Base-by-base conservation (phyloP, 2,888 invertebrate species). In the Rapana venosa region DNA sequence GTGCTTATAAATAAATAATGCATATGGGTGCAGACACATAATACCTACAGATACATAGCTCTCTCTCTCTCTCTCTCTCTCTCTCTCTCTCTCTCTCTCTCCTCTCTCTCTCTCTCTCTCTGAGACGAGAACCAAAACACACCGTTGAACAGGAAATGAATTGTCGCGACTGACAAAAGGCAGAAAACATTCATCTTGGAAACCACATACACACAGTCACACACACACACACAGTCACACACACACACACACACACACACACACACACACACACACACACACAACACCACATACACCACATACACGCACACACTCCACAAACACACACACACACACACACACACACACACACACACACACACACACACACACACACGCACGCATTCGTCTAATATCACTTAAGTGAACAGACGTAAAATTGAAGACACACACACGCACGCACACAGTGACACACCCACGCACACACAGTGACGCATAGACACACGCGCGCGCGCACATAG, bases 161-260 rank as follows among this genome's bases (percentile, higher is more conserved):
- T n/a, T 11, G n/a, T n/a, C 22, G 32, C 35, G 15, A 32, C 35
- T 26, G 15, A 1, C n/a, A n/a, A 32, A 32, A 35, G 20, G 22
- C 79, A 32, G 1, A 32, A 0, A 32, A 35, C 15, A 35, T 22
- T 11, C 35, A 35, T 22, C 13, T n/a, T 8, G 4, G n/a, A 22
- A 74, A 26, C 11, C 11, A n/a, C 70, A 70, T 26, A 70, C 70
- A 35, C 79, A 35, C 79, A 35, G 32, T 17, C 79, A 35, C 32
- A 70, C 79, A 79, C 79, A 79, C 79, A 79, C 79, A 79, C 79
- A 79, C 79, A 79, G 32, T 32, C 79, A 79, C 79, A 79, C 79
- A 79, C 79, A 79, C 79, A 79, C 79, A 79, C 79, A 79, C 79
- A 79, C 79, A 30, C 79, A 70, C 79, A 77, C 77, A 30, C 77